Conservation (phyloP, 1,140 invertebrate genomes). For the Dendrolimus kikuchii region DNA sequence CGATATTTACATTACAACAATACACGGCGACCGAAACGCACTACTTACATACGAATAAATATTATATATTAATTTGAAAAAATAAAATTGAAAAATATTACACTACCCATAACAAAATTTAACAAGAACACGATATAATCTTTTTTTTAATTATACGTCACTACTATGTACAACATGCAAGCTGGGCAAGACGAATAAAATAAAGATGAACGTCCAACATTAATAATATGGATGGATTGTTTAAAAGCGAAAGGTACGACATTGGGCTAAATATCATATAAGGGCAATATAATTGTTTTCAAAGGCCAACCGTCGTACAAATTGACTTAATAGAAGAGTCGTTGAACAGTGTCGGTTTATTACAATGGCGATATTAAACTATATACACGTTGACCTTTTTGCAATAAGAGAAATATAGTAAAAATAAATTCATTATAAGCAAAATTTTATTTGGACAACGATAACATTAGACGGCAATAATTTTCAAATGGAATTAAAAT, state of each 20-base stretch:
- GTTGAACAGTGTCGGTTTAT: conserved; percentile 9
- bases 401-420: conserved; percentile 22
- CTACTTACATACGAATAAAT: conserved; percentile 22
- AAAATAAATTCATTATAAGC: conserved; percentile 36
- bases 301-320: conserved; percentile 30
- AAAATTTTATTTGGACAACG: conserved; percentile 50
- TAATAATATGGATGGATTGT: conserved; percentile 56
- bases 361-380: conserved; percentile 8
- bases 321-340: conserved; percentile 36
- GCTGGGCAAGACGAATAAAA: conserved; percentile 58
- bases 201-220: conserved; percentile 52
- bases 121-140: conserved; percentile 58
- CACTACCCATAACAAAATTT: conserved; percentile 61
- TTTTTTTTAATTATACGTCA: conserved; percentile 32
- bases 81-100: conserved; percentile 33
- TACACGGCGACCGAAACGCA: conserved; percentile 25
- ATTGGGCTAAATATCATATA: conserved; percentile 21
- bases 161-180: conserved; percentile 66
- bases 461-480: conserved; percentile 59
- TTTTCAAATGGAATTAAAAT: conserved; percentile 57
- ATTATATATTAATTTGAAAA: conserved; percentile 25
- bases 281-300: conserved; percentile 29
- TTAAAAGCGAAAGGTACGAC: conserved; percentile 53
- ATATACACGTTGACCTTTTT: conserved; percentile 14
- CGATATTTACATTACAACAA: conserved; percentile 33